Evolutionary conservation across 2,113 vertebrate species (phyloP).

Genomic region (Cavia aperea): DNA sequence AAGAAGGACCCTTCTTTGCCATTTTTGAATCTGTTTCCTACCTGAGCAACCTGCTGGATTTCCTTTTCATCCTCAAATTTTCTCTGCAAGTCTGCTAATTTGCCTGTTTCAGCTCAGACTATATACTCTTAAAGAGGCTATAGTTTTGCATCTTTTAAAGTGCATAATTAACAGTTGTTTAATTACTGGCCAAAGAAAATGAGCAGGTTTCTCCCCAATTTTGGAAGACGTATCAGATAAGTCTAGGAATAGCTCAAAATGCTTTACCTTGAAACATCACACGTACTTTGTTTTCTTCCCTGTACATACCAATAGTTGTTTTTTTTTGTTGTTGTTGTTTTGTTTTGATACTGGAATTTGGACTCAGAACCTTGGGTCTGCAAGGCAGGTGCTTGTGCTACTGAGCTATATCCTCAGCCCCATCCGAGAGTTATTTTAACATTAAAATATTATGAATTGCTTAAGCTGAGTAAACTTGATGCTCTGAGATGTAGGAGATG

Average conservation of each 20-base stretch:
- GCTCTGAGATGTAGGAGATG: background rate
- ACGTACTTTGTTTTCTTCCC: background rate
- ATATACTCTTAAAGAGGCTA: background rate
- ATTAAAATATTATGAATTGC: background rate
- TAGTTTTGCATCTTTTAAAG: constrained; percentile 3
- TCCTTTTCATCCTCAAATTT: background rate
- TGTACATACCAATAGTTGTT: background rate
- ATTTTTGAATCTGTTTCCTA: background rate
- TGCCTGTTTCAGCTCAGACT: background rate
- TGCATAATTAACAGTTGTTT: background rate
- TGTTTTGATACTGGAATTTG: too few species aligned
- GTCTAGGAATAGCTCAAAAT: background rate
- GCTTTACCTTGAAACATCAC: background rate
- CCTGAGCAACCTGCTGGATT: background rate
- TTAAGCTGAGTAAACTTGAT: background rate
- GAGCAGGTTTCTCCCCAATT: background rate
- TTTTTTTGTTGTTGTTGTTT: background rate
- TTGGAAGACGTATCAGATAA: background rate
- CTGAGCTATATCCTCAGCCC: too few species aligned
- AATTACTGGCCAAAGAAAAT: constrained; percentile 7
- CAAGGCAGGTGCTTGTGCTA: too few species aligned
- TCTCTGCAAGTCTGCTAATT: background rate
- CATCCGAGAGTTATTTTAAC: background rate
- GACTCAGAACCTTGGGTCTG: too few species aligned
- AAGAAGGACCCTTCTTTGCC: background rate